These are phyloP conservation scores for Lasioglossum malachurum DNA, from an alignment of 2,888 invertebrate genomes.

Conservation along the genomic window DNA sequence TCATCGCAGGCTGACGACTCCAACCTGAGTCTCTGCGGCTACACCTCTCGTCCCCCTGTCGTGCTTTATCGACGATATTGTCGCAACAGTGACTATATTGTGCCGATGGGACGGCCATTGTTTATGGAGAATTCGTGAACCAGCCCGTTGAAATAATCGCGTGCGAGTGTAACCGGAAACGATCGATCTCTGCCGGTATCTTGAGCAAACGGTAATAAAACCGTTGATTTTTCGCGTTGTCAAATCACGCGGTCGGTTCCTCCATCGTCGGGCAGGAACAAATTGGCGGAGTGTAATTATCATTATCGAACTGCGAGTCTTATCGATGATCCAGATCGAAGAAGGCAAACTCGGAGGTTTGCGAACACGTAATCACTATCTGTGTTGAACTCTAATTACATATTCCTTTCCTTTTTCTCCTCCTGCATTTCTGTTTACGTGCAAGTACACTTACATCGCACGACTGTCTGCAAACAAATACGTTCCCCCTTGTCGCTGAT, in stretches of 20 bases:
- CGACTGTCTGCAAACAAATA: constrained; percentile 20
- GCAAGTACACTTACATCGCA: constrained; percentile 27
- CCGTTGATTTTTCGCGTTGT: background rate
- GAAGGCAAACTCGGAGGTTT: constrained; percentile 23
- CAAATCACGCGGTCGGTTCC: background rate
- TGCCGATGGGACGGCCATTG: background rate
- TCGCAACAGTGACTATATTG: background rate
- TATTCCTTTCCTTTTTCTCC: constrained; percentile 4
- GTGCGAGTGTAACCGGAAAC: constrained; percentile 6
- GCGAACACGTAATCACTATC: constrained; percentile 28
- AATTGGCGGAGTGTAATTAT: background rate
- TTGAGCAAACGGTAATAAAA: constrained; percentile 32
- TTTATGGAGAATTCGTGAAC: constrained; percentile 20
- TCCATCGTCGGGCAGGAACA: background rate
- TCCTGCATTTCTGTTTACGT: background rate
- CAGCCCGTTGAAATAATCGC: background rate
- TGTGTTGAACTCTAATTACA: constrained; percentile 23
- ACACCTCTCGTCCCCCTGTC: background rate
- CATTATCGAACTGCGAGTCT: background rate
- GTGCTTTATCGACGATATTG: background rate
- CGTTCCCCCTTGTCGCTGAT: constrained; percentile 56
- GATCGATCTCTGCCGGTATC: constrained; percentile 24
- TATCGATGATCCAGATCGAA: constrained; percentile 11
- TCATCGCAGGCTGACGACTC: background rate
- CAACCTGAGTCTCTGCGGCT: background rate